phyloP scores from a whole-genome alignment of 2,113 vertebrate species.

The Clarias macrocephalus region DNA sequence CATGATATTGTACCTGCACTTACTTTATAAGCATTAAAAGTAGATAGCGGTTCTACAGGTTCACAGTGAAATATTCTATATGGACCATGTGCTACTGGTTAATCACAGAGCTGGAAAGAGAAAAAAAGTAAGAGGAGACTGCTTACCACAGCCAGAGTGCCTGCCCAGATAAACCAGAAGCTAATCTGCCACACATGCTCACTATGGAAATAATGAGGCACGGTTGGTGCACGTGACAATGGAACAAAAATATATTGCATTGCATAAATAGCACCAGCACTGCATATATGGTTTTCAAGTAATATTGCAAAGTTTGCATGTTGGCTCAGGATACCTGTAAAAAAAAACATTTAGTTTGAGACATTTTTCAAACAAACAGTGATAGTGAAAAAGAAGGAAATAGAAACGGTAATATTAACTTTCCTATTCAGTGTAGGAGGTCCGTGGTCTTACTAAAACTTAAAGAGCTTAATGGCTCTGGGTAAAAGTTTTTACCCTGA shows the following conservation, averaged over 20 bases:
- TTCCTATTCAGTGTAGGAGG: conserved; percentile 17
- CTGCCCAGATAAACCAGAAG: conserved; percentile 41
- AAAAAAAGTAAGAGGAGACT: conserved; percentile 6
- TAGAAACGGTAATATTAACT: background rate
- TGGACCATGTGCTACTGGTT: conserved; percentile 26
- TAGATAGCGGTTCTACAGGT: conserved; percentile 2
- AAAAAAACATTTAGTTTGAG: background rate
- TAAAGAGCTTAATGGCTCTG: background rate
- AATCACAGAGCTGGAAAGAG: conserved; percentile 32
- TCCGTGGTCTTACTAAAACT: background rate
- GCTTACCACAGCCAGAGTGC: conserved; percentile 6
- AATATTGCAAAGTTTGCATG: background rate
- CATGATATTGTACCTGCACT: background rate
- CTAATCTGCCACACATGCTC: conserved; percentile 46
- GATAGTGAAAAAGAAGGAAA: background rate
- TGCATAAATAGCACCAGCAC: background rate
- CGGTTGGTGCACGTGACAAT: background rate
- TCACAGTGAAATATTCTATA: conserved; percentile 10
- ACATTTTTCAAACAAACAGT: background rate
- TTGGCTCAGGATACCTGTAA: background rate
- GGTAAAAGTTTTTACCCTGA: background rate
- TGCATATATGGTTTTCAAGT: background rate
- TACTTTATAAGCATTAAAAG: background rate
- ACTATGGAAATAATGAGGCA: conserved; percentile 45
- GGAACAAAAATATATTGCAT: conserved; percentile 6